phyloP scores from a whole-genome alignment of 2,797 vertebrate genomes.

The Eospalax fontanierii region DNA sequence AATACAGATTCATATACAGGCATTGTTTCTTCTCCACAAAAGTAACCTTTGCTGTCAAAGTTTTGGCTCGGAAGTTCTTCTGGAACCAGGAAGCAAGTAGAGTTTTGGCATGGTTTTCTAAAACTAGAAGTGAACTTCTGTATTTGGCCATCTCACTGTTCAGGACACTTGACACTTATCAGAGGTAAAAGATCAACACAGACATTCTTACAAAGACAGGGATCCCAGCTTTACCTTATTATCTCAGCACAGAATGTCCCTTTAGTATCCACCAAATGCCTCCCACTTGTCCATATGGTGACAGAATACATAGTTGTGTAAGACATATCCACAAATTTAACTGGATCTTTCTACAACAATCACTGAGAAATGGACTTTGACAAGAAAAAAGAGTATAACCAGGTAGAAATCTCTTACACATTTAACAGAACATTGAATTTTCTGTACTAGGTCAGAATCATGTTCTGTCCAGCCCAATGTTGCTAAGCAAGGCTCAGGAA shows the following conservation, averaged over 20 bases:
- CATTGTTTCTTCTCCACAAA: constrained; percentile 92
- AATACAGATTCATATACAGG: constrained; percentile 91
- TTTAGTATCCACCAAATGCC: constrained; percentile 26
- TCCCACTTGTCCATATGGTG: neutral
- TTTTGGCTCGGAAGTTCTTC: constrained; percentile 89
- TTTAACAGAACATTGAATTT: constrained; percentile 53
- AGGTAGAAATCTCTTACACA: constrained; percentile 57
- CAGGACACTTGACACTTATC: neutral
- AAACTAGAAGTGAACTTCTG: constrained; percentile 50
- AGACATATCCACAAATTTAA: constrained; percentile 8
- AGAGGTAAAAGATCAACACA: neutral
- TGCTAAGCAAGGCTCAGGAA: constrained; percentile 67
- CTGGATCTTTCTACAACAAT: neutral
- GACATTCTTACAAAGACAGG: constrained; percentile 9
- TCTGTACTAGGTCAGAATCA: constrained; percentile 36
- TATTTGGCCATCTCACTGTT: constrained; percentile 32
- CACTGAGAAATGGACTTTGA: constrained; percentile 7
- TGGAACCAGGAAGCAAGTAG: constrained; percentile 82
- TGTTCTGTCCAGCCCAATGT: constrained; percentile 12
- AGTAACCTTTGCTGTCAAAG: constrained; percentile 90
- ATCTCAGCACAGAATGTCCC: neutral
- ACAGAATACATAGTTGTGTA: constrained; percentile 16
- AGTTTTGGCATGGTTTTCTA: constrained; percentile 77
- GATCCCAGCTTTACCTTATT: constrained; percentile 22
- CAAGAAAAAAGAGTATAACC: constrained; percentile 17